A percentile compares a stretch with the other conserved stretches of the same genome.
phyloP scores from a whole-genome alignment of 2,113 vertebrate species.

The Neotoma lepida region DNA sequence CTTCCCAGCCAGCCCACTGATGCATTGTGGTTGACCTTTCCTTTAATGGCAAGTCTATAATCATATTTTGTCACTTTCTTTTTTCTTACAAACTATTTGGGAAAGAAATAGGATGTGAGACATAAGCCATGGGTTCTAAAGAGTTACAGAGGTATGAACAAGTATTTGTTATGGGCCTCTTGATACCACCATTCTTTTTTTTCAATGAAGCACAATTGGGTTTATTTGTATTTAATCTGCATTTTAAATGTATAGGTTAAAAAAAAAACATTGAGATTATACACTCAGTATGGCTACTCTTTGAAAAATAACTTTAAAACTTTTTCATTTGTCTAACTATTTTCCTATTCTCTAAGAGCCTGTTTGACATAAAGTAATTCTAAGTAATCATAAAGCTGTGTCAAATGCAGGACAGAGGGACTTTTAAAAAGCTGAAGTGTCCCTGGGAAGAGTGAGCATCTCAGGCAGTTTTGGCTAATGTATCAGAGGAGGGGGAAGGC shows the following conservation, averaged over 20 bases:
- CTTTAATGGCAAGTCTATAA: constrained; percentile 51
- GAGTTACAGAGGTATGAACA: neutral
- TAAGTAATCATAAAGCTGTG: neutral
- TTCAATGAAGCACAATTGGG: constrained; percentile 36
- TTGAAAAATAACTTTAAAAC: neutral
- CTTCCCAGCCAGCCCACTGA: constrained; percentile 27
- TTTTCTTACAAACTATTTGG: constrained; percentile 9
- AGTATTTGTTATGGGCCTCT: neutral
- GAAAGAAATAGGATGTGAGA: constrained; percentile 59
- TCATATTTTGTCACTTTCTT: constrained; percentile 46
- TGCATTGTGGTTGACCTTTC: constrained; percentile 66
- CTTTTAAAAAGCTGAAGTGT: neutral
- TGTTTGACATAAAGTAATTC: neutral
- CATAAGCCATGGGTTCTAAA: constrained; percentile 50
- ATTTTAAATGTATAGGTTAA: neutral
- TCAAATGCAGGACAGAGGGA: neutral
- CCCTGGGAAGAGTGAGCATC: neutral
- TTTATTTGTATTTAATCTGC: constrained; percentile 37
- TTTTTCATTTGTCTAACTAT: neutral
- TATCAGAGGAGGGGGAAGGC: neutral
- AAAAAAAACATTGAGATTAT: neutral
- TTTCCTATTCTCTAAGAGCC: neutral
- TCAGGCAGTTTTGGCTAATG: neutral
- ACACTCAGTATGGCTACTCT: neutral
- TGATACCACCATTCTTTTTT: neutral